These are phyloP conservation scores for Polypterus senegalus DNA, from an alignment of 2,113 vertebrate species.

Conservation along the genomic window DNA sequence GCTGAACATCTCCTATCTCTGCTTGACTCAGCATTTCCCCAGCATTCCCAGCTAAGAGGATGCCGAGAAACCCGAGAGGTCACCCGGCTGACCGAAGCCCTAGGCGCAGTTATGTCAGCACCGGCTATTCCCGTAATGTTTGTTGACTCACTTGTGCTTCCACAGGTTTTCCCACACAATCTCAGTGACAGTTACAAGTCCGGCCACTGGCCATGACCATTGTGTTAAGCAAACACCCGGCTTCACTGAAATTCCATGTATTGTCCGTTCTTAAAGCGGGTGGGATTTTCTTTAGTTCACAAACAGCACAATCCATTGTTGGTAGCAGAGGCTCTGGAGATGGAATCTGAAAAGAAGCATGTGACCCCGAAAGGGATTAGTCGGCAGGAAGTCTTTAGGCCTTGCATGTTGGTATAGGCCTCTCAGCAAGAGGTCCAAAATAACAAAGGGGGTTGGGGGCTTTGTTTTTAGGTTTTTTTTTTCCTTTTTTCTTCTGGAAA, in stretches of 20 bases:
- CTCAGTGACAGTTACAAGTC: conserved; percentile 47
- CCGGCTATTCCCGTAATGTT: too few species aligned
- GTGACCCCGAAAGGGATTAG: conserved; percentile 61
- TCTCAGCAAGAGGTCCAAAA: conserved; percentile 41
- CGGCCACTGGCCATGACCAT: conserved; percentile 42
- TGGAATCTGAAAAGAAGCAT: conserved; percentile 56
- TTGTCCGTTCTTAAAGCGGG: conserved; percentile 51
- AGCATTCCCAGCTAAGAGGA: too few species aligned
- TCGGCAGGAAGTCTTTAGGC: conserved; percentile 55
- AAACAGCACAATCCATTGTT: conserved; percentile 52
- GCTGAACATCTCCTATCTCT: too few species aligned
- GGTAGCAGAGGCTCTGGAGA: conserved; percentile 46
- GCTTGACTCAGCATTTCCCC: too few species aligned
- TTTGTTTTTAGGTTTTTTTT: too few species aligned
- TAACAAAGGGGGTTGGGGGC: conserved; percentile 31
- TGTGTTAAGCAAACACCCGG: conserved; percentile 50
- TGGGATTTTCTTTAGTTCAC: conserved; percentile 49
- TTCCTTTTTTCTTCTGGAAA: too few species aligned
- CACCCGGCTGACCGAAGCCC: too few species aligned
- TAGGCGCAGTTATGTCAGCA: too few species aligned
- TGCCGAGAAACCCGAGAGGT: too few species aligned
- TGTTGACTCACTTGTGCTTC: conserved; percentile 48
- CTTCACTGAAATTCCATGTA: conserved; percentile 50
- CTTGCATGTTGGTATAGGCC: conserved; percentile 41
- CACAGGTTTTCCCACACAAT: conserved; percentile 52